Evolutionary conservation across 2,888 invertebrate genomes (phyloP).

Genomic region (Trachelus stipa): DNA sequence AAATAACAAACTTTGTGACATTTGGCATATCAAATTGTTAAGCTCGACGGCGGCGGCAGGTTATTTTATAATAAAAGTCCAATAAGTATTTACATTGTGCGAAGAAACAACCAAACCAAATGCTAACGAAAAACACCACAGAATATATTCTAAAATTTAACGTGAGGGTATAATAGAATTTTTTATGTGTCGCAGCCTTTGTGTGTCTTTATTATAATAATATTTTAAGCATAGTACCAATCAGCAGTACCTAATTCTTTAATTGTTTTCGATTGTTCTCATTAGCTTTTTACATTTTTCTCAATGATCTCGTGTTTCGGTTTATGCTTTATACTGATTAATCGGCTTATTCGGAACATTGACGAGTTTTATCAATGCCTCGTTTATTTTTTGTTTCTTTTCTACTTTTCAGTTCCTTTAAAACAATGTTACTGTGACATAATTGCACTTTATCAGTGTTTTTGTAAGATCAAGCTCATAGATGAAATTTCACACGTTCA

Average conservation of each 20-base stretch:
- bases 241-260: background rate
- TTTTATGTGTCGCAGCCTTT: background rate
- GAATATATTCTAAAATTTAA: background rate
- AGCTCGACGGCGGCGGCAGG: background rate
- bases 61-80: background rate
- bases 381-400: background rate
- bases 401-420: background rate
- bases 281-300: background rate
- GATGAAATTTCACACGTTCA: background rate
- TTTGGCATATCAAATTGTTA: background rate
- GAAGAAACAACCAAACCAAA: background rate
- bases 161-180: background rate
- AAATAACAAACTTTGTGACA: background rate
- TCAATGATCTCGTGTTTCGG: background rate
- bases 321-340: background rate
- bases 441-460: background rate
- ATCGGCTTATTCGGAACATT: background rate
- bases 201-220: slow-evolving; percentile 1
- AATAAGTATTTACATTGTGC: background rate
- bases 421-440: background rate
- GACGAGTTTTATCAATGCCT: background rate
- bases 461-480: background rate
- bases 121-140: background rate
- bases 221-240: background rate
- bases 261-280: background rate